Percentiles rank a stretch among this genome's conserved stretches.
Evolutionary conservation across 1,140 invertebrate species (phyloP).

Genomic region (Caligus rogercresseyi): DNA sequence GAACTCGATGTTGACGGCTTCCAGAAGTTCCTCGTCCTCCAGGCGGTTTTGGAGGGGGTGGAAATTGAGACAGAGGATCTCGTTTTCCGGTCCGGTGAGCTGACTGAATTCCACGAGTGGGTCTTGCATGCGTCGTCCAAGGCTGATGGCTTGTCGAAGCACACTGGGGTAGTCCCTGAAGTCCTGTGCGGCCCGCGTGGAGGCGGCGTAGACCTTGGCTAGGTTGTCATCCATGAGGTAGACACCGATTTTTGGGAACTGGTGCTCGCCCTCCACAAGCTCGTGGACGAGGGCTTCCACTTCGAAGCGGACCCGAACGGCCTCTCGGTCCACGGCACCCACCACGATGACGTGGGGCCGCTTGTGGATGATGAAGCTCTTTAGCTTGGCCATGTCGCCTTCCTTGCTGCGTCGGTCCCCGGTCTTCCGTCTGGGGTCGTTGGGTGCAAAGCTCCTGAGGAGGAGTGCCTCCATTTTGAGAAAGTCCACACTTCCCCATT

Average conservation of each 20-base stretch:
- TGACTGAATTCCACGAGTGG: conserved; percentile 90
- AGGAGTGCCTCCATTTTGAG: conserved; percentile 64
- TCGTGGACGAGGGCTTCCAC: conserved; percentile 50
- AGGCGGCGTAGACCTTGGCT: conserved; percentile 71
- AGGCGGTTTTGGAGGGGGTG: conserved; percentile 49
- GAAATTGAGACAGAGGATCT: conserved; percentile 81
- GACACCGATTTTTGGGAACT: conserved; percentile 67
- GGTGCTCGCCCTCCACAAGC: conserved; percentile 58
- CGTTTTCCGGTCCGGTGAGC: conserved; percentile 81
- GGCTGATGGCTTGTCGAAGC: conserved; percentile 71
- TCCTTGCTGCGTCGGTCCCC: conserved; percentile 56
- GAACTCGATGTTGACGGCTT: conserved; percentile 40
- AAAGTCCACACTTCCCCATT: conserved; percentile 83
- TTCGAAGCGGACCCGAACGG: conserved; percentile 65
- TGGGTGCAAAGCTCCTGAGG: conserved; percentile 49
- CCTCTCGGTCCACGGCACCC: conserved; percentile 73
- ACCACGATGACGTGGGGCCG: conserved; percentile 86
- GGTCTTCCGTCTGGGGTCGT: conserved; percentile 34
- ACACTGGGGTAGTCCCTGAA: conserved; percentile 78
- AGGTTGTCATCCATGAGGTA: conserved; percentile 86
- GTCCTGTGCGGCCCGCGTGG: conserved; percentile 63
- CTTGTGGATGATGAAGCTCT: conserved; percentile 68
- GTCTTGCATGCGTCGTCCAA: conserved; percentile 81
- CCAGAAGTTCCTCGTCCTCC: conserved; percentile 14
- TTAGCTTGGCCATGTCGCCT: conserved; percentile 57